Percentiles rank a stretch among this genome's conserved stretches.
phyloP scores from a whole-genome alignment of 2,797 vertebrate species.

The Acanthiza pusilla region DNA sequence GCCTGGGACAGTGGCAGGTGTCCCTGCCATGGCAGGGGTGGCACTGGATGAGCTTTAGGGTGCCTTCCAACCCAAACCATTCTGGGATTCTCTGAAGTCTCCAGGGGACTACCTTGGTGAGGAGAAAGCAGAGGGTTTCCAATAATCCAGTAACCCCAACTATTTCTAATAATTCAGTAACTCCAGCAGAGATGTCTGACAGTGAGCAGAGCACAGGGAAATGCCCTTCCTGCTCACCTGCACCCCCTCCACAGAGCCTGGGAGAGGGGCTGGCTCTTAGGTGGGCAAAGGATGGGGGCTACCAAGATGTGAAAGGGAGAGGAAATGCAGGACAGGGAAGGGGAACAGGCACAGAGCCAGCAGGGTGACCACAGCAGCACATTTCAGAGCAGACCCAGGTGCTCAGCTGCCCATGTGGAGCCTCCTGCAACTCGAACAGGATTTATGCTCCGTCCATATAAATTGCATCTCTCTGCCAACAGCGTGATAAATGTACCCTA shows the following conservation, averaged over 20 bases:
- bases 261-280: neutral
- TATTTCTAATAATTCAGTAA: neutral
- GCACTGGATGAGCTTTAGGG: fast-evolving
- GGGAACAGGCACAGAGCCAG: neutral
- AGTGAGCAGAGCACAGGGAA: neutral
- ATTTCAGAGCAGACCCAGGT: neutral
- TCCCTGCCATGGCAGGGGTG: neutral
- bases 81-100: neutral
- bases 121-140: neutral
- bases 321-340: neutral
- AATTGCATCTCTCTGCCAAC: conserved; percentile 33
- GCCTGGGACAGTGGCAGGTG: fast-evolving
- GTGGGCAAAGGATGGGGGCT: neutral
- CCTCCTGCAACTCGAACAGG: neutral
- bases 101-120: neutral
- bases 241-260: neutral
- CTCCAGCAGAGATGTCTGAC: neutral
- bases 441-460: conserved; percentile 34
- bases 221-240: neutral
- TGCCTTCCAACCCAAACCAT: neutral
- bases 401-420: neutral
- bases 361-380: neutral
- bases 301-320: neutral
- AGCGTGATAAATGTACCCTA: neutral
- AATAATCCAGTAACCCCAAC: neutral